These are phyloP conservation scores for Cynaeus angustus DNA, from an alignment of 2,888 invertebrate genomes.

Conservation along the genomic window DNA sequence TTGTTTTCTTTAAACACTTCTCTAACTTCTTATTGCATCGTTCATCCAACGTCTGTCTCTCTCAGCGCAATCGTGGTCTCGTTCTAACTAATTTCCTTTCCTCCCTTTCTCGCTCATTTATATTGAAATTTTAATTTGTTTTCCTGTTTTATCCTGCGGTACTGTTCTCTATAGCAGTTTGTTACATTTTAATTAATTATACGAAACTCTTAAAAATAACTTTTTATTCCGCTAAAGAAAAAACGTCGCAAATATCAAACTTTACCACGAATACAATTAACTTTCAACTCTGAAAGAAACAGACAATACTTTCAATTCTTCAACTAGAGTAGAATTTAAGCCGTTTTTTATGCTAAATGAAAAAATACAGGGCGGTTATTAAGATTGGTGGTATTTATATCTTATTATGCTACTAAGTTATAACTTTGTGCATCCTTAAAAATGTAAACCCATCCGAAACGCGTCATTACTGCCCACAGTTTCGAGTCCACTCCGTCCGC, in stretches of 20 bases:
- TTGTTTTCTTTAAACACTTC: constrained; percentile 66
- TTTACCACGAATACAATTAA: constrained; percentile 1
- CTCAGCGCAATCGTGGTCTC: constrained; percentile 43
- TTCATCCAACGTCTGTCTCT: constrained; percentile 37
- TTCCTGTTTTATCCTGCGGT: constrained; percentile 58
- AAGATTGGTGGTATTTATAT: too few relatives aligned
- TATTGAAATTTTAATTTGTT: constrained; percentile 63
- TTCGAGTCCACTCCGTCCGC: constrained; percentile 24
- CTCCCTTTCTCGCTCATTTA: constrained; percentile 57
- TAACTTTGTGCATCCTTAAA: background rate
- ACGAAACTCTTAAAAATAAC: constrained; percentile 59
- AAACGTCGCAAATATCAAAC: constrained; percentile 39
- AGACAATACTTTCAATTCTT: too few relatives aligned
- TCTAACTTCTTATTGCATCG: constrained; percentile 61
- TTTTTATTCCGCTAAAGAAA: constrained; percentile 54
- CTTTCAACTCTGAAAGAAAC: too few relatives aligned
- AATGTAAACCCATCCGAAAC: background rate
- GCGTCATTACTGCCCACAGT: background rate
- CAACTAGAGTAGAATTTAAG: too few relatives aligned
- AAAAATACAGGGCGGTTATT: too few relatives aligned
- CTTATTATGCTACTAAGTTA: too few relatives aligned
- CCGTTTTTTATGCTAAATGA: too few relatives aligned
- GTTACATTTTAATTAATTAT: constrained; percentile 67
- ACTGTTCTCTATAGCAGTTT: constrained; percentile 60
- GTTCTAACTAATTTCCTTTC: constrained; percentile 58